Conservation (phyloP, 2,797 vertebrate genomes). For the Hyperoplus immaculatus region DNA sequence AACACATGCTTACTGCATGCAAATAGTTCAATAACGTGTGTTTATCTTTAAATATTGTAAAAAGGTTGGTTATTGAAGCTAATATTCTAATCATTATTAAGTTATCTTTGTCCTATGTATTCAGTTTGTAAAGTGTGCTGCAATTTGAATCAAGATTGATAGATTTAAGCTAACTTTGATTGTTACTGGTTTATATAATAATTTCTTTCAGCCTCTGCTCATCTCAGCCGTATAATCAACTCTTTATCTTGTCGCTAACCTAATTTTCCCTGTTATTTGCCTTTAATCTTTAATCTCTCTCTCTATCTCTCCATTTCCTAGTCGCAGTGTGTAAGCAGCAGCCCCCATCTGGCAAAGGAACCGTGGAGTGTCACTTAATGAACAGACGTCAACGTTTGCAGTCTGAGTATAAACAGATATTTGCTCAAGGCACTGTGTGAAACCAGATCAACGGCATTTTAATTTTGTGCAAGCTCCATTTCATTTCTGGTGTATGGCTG, state of each 20-base stretch:
- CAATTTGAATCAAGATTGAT: no score
- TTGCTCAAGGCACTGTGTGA: slow-evolving; percentile 52
- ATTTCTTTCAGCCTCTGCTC: not conserved
- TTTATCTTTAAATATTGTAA: no score
- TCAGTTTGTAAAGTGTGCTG: no score
- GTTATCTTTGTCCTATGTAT: no score
- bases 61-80: no score
- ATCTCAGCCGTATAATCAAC: not conserved
- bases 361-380: slow-evolving; percentile 35
- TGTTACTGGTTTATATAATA: not conserved
- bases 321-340: slow-evolving; percentile 23
- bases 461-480: slow-evolving; percentile 52
- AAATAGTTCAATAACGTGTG: no score
- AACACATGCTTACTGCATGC: no score
- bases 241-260: not conserved
- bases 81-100: no score
- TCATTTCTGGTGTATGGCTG: slow-evolving; percentile 42
- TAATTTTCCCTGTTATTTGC: not conserved
- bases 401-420: slow-evolving; percentile 39
- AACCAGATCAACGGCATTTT: slow-evolving; percentile 52
- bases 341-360: slow-evolving; percentile 42
- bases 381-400: slow-evolving; percentile 46
- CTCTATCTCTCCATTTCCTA: not conserved
- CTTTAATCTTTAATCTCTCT: not conserved
- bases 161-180: no score